These are phyloP conservation scores for Sturnira hondurensis DNA, from an alignment of 2,113 vertebrate genomes.

Conservation along the genomic window DNA sequence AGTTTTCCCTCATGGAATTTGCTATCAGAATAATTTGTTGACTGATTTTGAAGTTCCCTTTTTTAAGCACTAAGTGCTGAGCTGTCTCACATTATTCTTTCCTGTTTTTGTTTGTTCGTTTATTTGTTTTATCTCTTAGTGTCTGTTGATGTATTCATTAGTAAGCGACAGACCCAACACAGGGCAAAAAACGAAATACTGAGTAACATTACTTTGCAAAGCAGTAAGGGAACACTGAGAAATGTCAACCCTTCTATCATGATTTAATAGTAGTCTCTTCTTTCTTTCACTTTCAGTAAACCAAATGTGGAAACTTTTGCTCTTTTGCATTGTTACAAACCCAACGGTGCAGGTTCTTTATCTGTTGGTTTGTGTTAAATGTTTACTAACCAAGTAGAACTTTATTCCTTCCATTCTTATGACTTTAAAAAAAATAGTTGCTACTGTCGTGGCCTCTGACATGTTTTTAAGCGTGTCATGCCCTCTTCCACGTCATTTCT, in stretches of 20 bases:
- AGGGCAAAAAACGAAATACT: neutral
- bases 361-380: neutral
- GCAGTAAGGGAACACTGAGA: neutral
- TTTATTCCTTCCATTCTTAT: neutral
- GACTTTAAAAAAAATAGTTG: neutral
- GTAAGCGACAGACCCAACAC: neutral
- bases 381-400: neutral
- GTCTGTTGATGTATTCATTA: neutral
- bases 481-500: neutral
- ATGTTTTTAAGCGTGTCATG: neutral
- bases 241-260: neutral
- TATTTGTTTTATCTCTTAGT: neutral
- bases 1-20: neutral
- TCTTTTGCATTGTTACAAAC: neutral
- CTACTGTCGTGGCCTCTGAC: neutral
- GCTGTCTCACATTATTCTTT: neutral
- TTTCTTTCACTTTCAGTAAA: neutral
- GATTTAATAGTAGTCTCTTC: neutral
- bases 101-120: neutral
- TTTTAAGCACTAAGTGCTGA: neutral
- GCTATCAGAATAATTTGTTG: neutral
- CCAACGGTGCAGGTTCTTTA: neutral
- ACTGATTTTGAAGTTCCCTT: neutral
- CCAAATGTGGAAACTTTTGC: neutral
- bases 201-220: neutral